phyloP scores from a whole-genome alignment of 2,888 invertebrate genomes.

The Drosophila prostipennis region DNA sequence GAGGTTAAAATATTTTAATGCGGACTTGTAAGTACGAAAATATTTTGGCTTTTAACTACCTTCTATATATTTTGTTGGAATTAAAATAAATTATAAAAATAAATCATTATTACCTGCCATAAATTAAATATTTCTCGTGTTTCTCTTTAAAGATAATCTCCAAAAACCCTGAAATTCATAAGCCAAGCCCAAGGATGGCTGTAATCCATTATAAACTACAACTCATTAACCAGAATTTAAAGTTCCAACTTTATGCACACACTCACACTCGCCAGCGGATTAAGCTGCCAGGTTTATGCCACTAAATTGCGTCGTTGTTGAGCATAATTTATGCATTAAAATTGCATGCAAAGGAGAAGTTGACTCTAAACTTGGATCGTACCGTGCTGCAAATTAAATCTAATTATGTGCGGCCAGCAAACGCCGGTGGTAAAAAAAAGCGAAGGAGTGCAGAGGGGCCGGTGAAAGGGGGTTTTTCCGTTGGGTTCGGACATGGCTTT shows the following conservation, averaged over 20 bases:
- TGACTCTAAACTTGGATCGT: slow-evolving; percentile 15
- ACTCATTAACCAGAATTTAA: slow-evolving; percentile 26
- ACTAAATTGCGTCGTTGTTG: slow-evolving; percentile 54
- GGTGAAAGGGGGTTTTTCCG: slow-evolving; percentile 9
- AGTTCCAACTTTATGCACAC: slow-evolving; percentile 7
- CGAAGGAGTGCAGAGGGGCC: slow-evolving; percentile 1
- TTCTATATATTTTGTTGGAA: too few relatives aligned
- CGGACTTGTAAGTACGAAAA: too few relatives aligned
- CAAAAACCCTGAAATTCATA: background rate
- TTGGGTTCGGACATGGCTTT: slow-evolving; percentile 42
- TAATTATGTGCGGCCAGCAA: slow-evolving; percentile 68
- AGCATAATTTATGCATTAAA: slow-evolving; percentile 50
- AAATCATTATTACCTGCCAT: too few relatives aligned
- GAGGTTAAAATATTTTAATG: background rate
- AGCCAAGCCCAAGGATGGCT: background rate
- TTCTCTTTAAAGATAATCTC: background rate
- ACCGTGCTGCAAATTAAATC: slow-evolving; percentile 69
- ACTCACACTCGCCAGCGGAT: slow-evolving; percentile 5
- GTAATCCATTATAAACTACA: slow-evolving; percentile 5
- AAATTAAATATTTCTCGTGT: too few relatives aligned
- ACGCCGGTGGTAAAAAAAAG: slow-evolving; percentile 17
- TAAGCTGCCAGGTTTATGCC: slow-evolving; percentile 19
- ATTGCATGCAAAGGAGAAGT: slow-evolving; percentile 31
- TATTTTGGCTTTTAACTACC: background rate
- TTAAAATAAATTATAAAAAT: too few relatives aligned